Conservation (phyloP, 2,888 invertebrate genomes). For the Cryptocephalus primarius region DNA sequence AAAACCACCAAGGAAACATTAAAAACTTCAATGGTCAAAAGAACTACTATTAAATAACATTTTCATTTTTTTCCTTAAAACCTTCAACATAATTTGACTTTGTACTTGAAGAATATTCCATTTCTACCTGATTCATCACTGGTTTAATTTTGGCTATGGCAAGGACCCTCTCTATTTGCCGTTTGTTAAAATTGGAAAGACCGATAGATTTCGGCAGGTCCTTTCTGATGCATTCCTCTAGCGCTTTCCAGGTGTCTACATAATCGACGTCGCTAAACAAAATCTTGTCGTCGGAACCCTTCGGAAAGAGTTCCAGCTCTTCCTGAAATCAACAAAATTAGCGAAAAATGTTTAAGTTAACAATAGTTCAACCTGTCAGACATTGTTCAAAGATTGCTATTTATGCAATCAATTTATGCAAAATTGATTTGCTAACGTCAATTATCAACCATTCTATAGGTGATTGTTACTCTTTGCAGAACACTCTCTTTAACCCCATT, state of each 20-base stretch:
- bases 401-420: too few species aligned
- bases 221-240: slow-evolving; percentile 61
- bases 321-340: slow-evolving; percentile 25
- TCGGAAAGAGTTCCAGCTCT: slow-evolving; percentile 22
- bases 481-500: too few species aligned
- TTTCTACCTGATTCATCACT: slow-evolving; percentile 30
- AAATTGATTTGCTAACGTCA: too few species aligned
- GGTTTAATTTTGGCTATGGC: slow-evolving; percentile 54
- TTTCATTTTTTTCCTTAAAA: too few species aligned
- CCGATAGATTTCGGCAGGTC: slow-evolving; percentile 72
- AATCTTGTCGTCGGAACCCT: slow-evolving; percentile 20
- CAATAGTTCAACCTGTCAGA: not conserved
- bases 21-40: too few species aligned
- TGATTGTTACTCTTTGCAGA: too few species aligned
- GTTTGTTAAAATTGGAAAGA: slow-evolving; percentile 75
- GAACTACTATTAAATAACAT: too few species aligned
- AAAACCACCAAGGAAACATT: too few species aligned
- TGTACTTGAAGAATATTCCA: too few species aligned
- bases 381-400: not conserved
- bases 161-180: slow-evolving; percentile 61
- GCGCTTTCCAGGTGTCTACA: slow-evolving; percentile 65
- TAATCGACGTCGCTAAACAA: slow-evolving; percentile 53
- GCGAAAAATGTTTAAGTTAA: not conserved
- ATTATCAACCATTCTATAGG: too few species aligned
- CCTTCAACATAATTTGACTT: too few species aligned